A percentile compares a stretch with the other conserved stretches of the same genome.
These are phyloP conservation scores for Sisyra nigra DNA, from an alignment of 2,888 invertebrate species.

Conservation along the genomic window DNA sequence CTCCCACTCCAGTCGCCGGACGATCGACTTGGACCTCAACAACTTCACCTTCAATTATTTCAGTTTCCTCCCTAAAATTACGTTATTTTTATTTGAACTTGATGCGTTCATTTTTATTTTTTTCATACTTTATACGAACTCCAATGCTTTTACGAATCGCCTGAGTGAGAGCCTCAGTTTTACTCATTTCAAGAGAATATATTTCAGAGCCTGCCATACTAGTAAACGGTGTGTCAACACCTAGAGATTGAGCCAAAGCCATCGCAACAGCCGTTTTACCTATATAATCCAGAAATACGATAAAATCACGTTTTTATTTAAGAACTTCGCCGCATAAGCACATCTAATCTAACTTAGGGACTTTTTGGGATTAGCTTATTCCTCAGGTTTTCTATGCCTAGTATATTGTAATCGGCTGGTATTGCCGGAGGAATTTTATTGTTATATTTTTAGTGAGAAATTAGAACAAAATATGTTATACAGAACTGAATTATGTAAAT, in stretches of 20 bases:
- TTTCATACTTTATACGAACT: slow-evolving; percentile 72
- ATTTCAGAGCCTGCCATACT: slow-evolving; percentile 98
- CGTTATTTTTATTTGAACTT: not conserved
- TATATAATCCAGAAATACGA: slow-evolving; percentile 23
- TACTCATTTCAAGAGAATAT: slow-evolving; percentile 96
- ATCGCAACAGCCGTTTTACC: slow-evolving; percentile 99
- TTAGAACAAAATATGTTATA: too few species aligned
- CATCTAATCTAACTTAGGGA: too few species aligned
- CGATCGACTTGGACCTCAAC: slow-evolving; percentile 94
- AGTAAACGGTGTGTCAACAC: slow-evolving; percentile 93
- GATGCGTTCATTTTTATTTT: not conserved
- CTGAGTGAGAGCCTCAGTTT: slow-evolving; percentile 95
- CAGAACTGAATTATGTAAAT: too few species aligned
- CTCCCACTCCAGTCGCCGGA: slow-evolving; percentile 78
- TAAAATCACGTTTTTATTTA: too few species aligned
- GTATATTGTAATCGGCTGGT: too few species aligned
- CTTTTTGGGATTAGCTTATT: too few species aligned
- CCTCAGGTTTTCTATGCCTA: too few species aligned
- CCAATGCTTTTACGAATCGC: slow-evolving; percentile 95
- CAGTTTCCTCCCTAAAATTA: slow-evolving; percentile 74
- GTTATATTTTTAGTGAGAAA: too few species aligned
- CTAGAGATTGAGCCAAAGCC: slow-evolving; percentile 85
- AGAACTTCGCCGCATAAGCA: too few species aligned
- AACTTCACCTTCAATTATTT: slow-evolving; percentile 98
- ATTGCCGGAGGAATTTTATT: too few species aligned